These are phyloP conservation scores for Zaprionus inermis DNA, from an alignment of 1,140 invertebrate species.

Conservation along the genomic window DNA sequence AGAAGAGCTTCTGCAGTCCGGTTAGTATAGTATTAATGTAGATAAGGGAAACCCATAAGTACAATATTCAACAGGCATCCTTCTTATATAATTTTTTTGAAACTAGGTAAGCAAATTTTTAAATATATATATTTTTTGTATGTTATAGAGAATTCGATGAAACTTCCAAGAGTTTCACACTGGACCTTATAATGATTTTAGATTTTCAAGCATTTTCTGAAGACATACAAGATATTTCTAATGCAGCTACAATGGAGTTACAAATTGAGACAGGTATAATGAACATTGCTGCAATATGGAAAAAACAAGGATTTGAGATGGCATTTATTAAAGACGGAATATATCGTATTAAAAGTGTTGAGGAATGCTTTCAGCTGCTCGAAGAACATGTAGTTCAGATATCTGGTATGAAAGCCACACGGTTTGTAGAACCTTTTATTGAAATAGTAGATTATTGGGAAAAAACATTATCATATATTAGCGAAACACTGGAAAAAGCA, in stretches of 20 bases:
- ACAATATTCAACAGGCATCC: too few species aligned
- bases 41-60: too few species aligned
- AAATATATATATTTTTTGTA: background rate
- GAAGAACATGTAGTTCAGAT: constrained; percentile 91
- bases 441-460: constrained; percentile 93
- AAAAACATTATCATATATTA: constrained; percentile 90
- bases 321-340: constrained; percentile 88
- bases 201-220: constrained; percentile 92
- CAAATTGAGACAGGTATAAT: constrained; percentile 92
- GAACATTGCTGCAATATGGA: constrained; percentile 89
- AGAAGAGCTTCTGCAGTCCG: too few species aligned
- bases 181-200: constrained; percentile 91
- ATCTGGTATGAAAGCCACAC: constrained; percentile 93
- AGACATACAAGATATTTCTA: constrained; percentile 92
- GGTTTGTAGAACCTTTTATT: constrained; percentile 93
- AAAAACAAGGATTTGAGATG: constrained; percentile 89
- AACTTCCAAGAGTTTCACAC: constrained; percentile 89
- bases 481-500: constrained; percentile 91
- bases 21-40: too few species aligned
- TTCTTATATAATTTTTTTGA: too few species aligned
- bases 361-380: constrained; percentile 89
- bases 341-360: constrained; percentile 87
- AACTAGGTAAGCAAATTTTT: too few species aligned
- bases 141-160: constrained; percentile 89
- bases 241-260: constrained; percentile 93